A percentile compares a stretch with the other conserved stretches of the same genome.
Conservation (phyloP, 2,888 invertebrate species). For the Eurytoma californica region DNA sequence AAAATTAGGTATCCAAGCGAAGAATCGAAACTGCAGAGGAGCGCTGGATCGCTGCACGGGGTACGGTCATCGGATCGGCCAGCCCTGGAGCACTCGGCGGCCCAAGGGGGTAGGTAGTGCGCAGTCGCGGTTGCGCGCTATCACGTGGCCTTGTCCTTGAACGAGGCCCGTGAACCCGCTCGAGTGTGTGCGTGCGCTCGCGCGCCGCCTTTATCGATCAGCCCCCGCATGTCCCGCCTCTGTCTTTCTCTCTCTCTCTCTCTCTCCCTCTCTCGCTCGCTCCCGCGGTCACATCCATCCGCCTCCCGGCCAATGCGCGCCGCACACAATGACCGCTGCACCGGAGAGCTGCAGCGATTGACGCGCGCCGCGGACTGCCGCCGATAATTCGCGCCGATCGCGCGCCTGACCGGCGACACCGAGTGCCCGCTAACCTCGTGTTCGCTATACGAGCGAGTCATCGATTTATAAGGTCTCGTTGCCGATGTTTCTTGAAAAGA, state of each 20-base stretch:
- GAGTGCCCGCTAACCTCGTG: no score
- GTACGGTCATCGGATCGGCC: conserved; percentile 59
- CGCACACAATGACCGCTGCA: conserved; percentile 23
- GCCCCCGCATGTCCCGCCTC: conserved; percentile 73
- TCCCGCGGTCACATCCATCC: no score
- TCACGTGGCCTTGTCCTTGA: conserved; percentile 80
- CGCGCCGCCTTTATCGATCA: conserved; percentile 74
- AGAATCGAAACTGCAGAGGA: neutral
- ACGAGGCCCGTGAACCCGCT: conserved; percentile 75
- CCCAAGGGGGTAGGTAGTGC: conserved; percentile 54
- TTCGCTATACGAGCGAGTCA: no score
- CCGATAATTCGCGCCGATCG: neutral
- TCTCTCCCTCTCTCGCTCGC: neutral
- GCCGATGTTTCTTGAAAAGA: no score
- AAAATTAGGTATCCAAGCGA: neutral
- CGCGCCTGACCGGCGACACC: neutral
- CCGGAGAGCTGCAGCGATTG: neutral
- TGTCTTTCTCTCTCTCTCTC: conserved; percentile 57
- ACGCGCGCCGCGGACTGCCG: no score
- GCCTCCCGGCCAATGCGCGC: conserved; percentile 14
- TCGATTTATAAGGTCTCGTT: no score
- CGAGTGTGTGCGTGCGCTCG: neutral
- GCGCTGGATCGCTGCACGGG: conserved; percentile 46
- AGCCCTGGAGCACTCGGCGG: conserved; percentile 45
- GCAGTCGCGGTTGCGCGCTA: conserved; percentile 72